Percentiles rank a stretch among this genome's conserved stretches.
Conservation (phyloP, 2,113 vertebrate genomes). For the Balaenoptera acutorostrata region DNA sequence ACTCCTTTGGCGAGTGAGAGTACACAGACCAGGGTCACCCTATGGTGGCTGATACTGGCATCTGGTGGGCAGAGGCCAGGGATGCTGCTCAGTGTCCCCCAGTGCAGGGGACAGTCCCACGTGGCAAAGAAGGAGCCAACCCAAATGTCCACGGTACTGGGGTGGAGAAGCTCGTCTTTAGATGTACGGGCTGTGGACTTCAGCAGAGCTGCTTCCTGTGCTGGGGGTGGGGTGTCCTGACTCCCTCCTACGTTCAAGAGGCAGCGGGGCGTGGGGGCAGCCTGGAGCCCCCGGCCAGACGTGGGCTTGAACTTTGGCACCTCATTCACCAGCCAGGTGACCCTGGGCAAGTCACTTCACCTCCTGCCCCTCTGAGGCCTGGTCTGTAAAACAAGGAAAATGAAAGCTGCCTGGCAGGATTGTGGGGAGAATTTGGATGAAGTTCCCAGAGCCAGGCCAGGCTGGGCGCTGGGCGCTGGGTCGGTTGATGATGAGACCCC, state of each 20-base stretch:
- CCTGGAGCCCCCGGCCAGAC: background rate
- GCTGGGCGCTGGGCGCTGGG: rapidly evolving
- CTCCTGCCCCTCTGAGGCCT: background rate
- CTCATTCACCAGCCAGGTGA: background rate
- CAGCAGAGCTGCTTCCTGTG: background rate
- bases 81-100: rapidly evolving
- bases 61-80: background rate
- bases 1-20: too few species aligned
- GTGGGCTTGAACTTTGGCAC: background rate
- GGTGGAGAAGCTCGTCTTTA: too few species aligned
- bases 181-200: rapidly evolving
- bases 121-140: rapidly evolving
- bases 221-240: background rate
- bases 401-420: rapidly evolving
- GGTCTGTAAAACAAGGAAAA: background rate
- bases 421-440: rapidly evolving
- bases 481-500: too few species aligned
- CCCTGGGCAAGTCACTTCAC: background rate
- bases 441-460: rapidly evolving
- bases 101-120: rapidly evolving
- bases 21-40: rapidly evolving
- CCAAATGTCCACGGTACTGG: rapidly evolving
- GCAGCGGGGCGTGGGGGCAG: rapidly evolving
- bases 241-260: rapidly evolving
- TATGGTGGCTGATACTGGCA: too few species aligned